phyloP scores from a whole-genome alignment of 1,140 invertebrate species.

The Diuraphis noxia region DNA sequence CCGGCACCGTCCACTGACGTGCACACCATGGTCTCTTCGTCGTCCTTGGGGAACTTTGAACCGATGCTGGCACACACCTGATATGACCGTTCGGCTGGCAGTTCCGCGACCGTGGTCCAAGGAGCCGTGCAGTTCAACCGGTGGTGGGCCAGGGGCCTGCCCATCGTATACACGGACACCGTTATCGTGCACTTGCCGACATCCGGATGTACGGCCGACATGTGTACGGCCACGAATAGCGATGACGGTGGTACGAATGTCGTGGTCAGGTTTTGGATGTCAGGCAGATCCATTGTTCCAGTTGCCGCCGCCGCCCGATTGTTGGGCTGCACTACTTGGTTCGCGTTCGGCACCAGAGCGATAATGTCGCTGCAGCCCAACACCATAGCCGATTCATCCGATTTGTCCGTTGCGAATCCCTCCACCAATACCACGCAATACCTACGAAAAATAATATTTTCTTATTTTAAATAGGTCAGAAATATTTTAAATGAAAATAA shows the following conservation, averaged over 20 bases:
- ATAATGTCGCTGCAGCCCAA: conserved; percentile 65
- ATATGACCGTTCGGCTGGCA: conserved; percentile 57
- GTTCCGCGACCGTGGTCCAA: conserved; percentile 54
- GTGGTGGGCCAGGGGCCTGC: conserved; percentile 55
- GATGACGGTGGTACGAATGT: conserved; percentile 56
- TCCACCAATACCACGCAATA: conserved; percentile 65
- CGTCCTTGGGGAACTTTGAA: conserved; percentile 54
- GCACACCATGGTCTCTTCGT: conserved; percentile 59
- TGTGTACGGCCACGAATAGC: conserved; percentile 56
- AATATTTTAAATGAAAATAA: no score
- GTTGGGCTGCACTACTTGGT: conserved; percentile 28
- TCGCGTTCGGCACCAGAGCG: conserved; percentile 58
- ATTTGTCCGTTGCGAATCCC: conserved; percentile 57
- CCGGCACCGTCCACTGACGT: conserved; percentile 58
- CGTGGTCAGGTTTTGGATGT: conserved; percentile 55
- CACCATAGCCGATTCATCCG: conserved; percentile 62
- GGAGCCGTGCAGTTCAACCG: conserved; percentile 58
- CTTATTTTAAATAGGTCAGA: no score
- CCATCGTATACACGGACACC: conserved; percentile 57
- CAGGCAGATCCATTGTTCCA: conserved; percentile 32
- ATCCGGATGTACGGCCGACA: neutral
- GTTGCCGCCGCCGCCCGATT: conserved; percentile 34
- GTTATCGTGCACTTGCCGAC: conserved; percentile 56
- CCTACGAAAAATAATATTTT: no score
- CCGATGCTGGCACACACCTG: conserved; percentile 58